These are phyloP conservation scores for Thecophora atra DNA, from an alignment of 2,888 invertebrate species.

Conservation along the genomic window DNA sequence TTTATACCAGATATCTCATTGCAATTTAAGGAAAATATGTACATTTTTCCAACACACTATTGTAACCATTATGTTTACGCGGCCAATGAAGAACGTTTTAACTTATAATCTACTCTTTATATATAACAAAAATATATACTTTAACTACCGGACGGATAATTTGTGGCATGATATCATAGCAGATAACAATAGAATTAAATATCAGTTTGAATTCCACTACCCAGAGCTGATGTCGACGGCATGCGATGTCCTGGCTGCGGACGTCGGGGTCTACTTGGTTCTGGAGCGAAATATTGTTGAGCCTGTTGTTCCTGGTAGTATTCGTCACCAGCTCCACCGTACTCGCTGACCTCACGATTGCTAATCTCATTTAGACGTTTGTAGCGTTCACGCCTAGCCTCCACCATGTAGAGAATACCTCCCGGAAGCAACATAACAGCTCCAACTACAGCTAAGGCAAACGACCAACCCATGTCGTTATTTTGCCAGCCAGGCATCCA, in stretches of 20 bases:
- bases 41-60: too few species aligned
- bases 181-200: constrained; percentile 69
- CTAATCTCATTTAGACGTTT: constrained; percentile 77
- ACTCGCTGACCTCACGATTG: constrained; percentile 73
- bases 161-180: background rate
- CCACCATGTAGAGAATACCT: constrained; percentile 83
- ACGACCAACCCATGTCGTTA: constrained; percentile 95
- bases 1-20: too few species aligned
- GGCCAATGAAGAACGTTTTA: too few species aligned
- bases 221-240: constrained; percentile 52
- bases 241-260: constrained; percentile 54
- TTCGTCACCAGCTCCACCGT: constrained; percentile 72
- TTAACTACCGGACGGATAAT: too few species aligned
- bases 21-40: too few species aligned
- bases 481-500: constrained; percentile 98
- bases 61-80: too few species aligned
- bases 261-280: constrained; percentile 58
- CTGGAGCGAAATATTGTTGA: constrained; percentile 52
- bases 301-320: constrained; percentile 53
- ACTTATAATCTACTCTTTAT: too few species aligned
- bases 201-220: constrained; percentile 74
- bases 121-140: too few species aligned
- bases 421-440: constrained; percentile 79
- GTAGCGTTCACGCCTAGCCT: constrained; percentile 81
- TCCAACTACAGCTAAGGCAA: constrained; percentile 84